Conservation (phyloP, 2,113 vertebrate genomes). For the Apteryx mantelli region DNA sequence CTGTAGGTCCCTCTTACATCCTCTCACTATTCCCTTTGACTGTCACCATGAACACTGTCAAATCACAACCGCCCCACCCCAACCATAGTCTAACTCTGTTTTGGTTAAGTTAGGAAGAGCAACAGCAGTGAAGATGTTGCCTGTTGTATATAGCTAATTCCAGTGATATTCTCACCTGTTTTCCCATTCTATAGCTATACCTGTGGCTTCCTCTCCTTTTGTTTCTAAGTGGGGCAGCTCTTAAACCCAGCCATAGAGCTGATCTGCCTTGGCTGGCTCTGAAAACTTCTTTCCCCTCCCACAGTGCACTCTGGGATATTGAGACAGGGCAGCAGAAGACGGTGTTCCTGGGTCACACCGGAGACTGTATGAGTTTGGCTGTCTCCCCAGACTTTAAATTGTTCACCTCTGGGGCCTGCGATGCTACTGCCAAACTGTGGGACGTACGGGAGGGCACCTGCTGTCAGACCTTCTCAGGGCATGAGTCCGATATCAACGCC, state of each 20-base stretch:
- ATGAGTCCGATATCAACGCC: constrained; percentile 96
- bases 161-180: rapidly evolving
- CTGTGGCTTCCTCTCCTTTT: not conserved
- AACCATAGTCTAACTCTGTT: not conserved
- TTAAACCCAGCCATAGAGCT: not conserved
- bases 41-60: not conserved
- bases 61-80: not conserved
- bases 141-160: not conserved
- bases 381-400: constrained; percentile 94
- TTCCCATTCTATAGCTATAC: not conserved
- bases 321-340: constrained; percentile 96
- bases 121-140: not conserved
- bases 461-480: constrained; percentile 93
- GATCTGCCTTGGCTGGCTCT: not conserved
- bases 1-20: not conserved
- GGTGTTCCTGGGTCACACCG: constrained; percentile 89
- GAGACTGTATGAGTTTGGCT: constrained; percentile 95
- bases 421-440: constrained; percentile 97
- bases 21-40: not conserved
- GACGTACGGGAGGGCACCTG: constrained; percentile 91
- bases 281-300: not conserved
- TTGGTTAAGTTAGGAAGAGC: not conserved
- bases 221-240: rapidly evolving
- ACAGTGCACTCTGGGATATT: constrained; percentile 94
- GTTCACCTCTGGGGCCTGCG: constrained; percentile 95